Evolutionary conservation across 2,113 vertebrate species (phyloP).

Genomic region (Podiceps cristatus): DNA sequence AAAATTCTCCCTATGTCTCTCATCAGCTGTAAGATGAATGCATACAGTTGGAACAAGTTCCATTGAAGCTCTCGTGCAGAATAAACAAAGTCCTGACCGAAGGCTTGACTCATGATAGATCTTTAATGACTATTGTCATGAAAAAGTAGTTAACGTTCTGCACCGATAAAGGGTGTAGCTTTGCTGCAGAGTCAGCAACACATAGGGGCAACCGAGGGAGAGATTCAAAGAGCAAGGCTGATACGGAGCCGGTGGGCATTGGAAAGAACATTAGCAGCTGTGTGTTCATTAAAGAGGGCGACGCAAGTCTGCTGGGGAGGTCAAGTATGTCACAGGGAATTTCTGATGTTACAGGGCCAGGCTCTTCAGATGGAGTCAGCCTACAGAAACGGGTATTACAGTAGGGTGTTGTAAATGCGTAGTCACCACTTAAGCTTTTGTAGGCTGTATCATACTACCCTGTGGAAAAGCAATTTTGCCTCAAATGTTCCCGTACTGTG

Average conservation of each 20-base stretch:
- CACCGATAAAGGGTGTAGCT: not conserved
- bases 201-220: not conserved
- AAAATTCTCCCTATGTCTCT: conserved; percentile 57
- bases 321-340: not conserved
- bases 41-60: conserved; percentile 50
- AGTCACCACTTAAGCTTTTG: not conserved
- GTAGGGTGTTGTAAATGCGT: not conserved
- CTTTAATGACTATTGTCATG: conserved; percentile 70
- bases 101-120: conserved; percentile 56
- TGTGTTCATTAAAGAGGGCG: not conserved
- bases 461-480: not conserved
- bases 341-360: not conserved
- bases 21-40: conserved; percentile 60
- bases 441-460: not conserved
- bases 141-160: conserved; percentile 62
- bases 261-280: not conserved
- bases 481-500: not conserved
- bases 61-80: conserved; percentile 44
- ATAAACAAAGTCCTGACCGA: conserved; percentile 60
- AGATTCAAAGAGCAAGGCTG: not conserved
- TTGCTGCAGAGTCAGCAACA: conserved; percentile 27
- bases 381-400: not conserved
- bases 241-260: not conserved
- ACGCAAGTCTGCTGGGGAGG: not conserved
- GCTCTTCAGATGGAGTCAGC: not conserved